Conservation (phyloP, 2,888 invertebrate genomes). For the Agriopis leucophaearia region DNA sequence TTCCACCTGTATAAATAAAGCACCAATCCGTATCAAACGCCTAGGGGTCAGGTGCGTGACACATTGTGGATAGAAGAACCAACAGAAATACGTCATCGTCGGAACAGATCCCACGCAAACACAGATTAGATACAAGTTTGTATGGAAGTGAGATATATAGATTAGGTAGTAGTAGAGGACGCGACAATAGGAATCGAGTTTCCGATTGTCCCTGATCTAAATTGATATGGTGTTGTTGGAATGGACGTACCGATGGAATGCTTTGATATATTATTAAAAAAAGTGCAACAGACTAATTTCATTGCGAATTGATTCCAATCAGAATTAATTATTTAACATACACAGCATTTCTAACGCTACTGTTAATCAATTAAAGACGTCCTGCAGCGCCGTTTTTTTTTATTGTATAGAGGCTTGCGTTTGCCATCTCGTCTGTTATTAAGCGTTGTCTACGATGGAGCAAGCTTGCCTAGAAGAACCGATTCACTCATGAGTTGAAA, state of each 20-base stretch:
- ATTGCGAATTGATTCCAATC: too few relatives aligned
- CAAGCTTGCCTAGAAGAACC: too few relatives aligned
- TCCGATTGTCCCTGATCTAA: conserved; percentile 24
- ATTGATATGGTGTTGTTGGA: conserved; percentile 15
- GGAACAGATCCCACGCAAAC: conserved; percentile 19
- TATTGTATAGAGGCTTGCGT: too few relatives aligned
- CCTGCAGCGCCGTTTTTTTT: too few relatives aligned
- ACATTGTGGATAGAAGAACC: conserved; percentile 44
- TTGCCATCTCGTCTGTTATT: too few relatives aligned
- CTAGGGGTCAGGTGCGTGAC: conserved; percentile 44
- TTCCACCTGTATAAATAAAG: conserved; percentile 35
- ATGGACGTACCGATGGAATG: not conserved
- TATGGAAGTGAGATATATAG: not conserved
- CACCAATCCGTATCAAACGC: conserved; percentile 47
- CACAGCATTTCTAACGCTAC: too few relatives aligned
- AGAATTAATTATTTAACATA: too few relatives aligned
- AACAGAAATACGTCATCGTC: conserved; percentile 30
- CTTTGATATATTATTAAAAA: not conserved
- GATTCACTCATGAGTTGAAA: too few relatives aligned
- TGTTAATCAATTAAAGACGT: too few relatives aligned
- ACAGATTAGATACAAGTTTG: conserved; percentile 5
- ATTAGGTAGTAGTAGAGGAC: conserved; percentile 7
- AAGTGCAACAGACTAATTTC: not conserved
- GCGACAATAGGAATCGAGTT: conserved; percentile 8
- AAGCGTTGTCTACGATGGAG: too few relatives aligned